These are phyloP conservation scores for Melopsittacus undulatus DNA, from an alignment of 2,797 vertebrate genomes.

Conservation along the genomic window DNA sequence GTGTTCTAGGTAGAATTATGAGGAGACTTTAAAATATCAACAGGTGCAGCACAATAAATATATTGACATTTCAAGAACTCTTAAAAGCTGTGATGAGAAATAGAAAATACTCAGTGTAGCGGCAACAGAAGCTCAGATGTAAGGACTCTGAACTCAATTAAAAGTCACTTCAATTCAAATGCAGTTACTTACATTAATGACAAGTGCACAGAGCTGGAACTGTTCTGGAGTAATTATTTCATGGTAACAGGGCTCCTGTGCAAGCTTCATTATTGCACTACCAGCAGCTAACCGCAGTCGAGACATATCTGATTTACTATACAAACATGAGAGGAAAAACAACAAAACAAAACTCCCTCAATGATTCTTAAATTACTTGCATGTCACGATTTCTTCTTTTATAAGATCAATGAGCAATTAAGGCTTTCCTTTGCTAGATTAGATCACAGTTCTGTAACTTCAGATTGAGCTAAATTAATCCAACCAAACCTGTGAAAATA, in stretches of 20 bases:
- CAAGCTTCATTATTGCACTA: conserved; percentile 98
- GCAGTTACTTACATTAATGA: conserved; percentile 92
- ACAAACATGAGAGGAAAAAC: conserved; percentile 42
- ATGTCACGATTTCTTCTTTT: not conserved
- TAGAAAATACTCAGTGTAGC: not conserved
- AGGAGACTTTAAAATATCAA: not conserved
- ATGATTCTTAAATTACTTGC: not conserved
- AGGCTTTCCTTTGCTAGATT: not conserved
- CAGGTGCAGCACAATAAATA: not conserved
- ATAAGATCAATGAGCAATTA: not conserved
- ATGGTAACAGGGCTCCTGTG: conserved; percentile 98
- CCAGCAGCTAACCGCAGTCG: conserved; percentile 95
- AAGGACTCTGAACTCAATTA: not conserved
- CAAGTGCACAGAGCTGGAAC: conserved; percentile 97
- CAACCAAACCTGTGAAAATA: not conserved
- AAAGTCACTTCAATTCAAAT: conserved; percentile 2
- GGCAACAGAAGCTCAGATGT: not conserved
- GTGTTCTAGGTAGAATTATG: not conserved
- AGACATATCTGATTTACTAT: conserved; percentile 99
- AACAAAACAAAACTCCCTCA: not conserved
- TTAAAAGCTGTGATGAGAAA: not conserved
- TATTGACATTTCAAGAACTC: not conserved
- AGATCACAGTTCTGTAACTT: not conserved
- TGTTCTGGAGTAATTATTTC: conserved; percentile 99
- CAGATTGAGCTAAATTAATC: not conserved